Base-by-base conservation (phyloP, 2,113 vertebrate genomes). In the Terrapene triunguis region DNA sequence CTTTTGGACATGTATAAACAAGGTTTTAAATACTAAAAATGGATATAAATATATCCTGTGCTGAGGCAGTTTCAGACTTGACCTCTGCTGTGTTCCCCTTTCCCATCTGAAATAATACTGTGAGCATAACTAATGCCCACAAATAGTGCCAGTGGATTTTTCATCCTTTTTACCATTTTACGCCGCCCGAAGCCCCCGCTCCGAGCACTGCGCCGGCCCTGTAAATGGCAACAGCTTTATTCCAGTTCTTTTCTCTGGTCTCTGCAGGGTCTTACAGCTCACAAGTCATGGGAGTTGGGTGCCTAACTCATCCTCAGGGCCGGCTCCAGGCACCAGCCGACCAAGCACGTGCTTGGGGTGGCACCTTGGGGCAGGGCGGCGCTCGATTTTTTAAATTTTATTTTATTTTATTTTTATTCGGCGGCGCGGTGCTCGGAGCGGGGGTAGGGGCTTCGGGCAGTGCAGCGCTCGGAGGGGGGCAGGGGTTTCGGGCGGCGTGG, bases 211-310 rank as follows among this genome's bases (percentile, higher is more conserved):
- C 44, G 44, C 44, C 44, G 6, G 44, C 44, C 44, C 44, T 44
- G 44, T 44, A 10, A 90, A 87, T 11, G 42, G 17, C 76, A 89
- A 80, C 42, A 84, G 59, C 1, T 95, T 95, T 55, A 69, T 86
- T 85, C 90, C 17, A 22, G 10, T 29, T 35, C 0, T 62, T 91
- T 86, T 74, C 11, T 82, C 53, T 57, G 6, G 42, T 88, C 44
- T 96, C 29, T 69, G 38, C 50, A 89, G 48, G 44, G 72, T 10
- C 5, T 35, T 95, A 0, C 35, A 2, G 8, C 21, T 4, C 12
- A 53, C 1, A 35, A 51, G 69, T 51, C 11, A 13, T 53, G 48
- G 78, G n/a, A 84, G 22, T 19, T 50, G 69, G 16, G 51, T 79
- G 50, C 51, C 4, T 5, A 89, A 81, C 10, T 65, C 59, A 65